These are phyloP conservation scores for Orcinus orca DNA, from an alignment of 2,113 vertebrate species.

Conservation along the genomic window DNA sequence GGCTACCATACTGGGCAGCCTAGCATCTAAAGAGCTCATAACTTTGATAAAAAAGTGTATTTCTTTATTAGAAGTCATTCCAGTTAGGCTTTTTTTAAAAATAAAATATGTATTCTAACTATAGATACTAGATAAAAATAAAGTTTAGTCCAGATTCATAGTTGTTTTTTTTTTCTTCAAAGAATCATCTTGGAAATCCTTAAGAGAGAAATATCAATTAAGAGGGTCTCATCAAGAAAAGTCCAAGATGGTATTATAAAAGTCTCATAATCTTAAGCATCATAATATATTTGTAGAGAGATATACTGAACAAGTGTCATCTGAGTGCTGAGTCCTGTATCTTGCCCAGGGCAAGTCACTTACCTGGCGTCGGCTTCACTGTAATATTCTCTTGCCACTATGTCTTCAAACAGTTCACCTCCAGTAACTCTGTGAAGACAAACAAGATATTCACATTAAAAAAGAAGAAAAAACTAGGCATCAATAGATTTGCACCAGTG, in stretches of 20 bases:
- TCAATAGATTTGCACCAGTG: not conserved
- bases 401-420: conserved; percentile 88
- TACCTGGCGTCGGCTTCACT: conserved; percentile 89
- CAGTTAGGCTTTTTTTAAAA: not conserved
- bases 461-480: not conserved
- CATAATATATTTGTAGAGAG: not conserved
- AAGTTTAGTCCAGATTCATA: not conserved
- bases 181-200: not conserved
- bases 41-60: not conserved
- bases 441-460: not conserved
- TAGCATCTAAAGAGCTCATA: not conserved
- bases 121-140: not conserved
- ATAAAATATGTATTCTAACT: not conserved
- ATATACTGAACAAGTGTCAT: not conserved
- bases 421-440: conserved; percentile 83
- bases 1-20: not conserved
- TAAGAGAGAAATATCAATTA: not conserved
- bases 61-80: not conserved
- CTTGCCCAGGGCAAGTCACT: conserved; percentile 52
- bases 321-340: not conserved
- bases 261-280: not conserved
- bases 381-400: conserved; percentile 90
- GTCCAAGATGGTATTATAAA: not conserved
- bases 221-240: not conserved
- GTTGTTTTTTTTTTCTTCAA: not conserved